phyloP scores from a whole-genome alignment of 2,113 vertebrate genomes.

The Cinclus mexicanus region DNA sequence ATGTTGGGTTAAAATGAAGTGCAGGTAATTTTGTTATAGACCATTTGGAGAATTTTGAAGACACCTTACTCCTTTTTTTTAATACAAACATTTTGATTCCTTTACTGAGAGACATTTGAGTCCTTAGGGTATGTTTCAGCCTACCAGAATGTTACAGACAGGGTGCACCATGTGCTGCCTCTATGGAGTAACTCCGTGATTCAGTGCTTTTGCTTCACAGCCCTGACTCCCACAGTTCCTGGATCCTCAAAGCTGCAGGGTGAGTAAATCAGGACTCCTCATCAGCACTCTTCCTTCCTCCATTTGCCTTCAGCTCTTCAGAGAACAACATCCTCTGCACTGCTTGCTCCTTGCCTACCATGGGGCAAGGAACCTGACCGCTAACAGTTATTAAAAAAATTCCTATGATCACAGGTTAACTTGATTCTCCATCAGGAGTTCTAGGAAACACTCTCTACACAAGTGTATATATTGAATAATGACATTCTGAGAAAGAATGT shows the following conservation, averaged over 20 bases:
- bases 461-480: not conserved
- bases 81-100: not conserved
- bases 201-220: slow-evolving; percentile 55
- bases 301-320: not conserved
- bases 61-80: not conserved
- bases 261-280: slow-evolving; percentile 1
- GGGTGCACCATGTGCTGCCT: slow-evolving; percentile 62
- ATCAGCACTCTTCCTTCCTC: not conserved
- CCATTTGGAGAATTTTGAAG: not conserved
- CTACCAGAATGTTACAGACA: slow-evolving; percentile 72
- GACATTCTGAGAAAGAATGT: not conserved
- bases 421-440: not conserved
- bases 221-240: slow-evolving; percentile 71
- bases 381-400: not conserved
- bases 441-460: not conserved
- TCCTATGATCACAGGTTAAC: not conserved
- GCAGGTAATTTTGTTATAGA: not conserved
- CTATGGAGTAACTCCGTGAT: slow-evolving; percentile 49
- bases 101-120: slow-evolving; percentile 69
- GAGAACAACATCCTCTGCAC: not conserved
- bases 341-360: not conserved
- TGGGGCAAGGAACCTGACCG: not conserved
- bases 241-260: slow-evolving; percentile 60
- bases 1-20: not conserved
- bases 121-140: slow-evolving; percentile 69